Percentiles rank a stretch among this genome's conserved stretches.
These are phyloP conservation scores for Volucella zonaria DNA, from an alignment of 2,888 invertebrate species.

Conservation along the genomic window DNA sequence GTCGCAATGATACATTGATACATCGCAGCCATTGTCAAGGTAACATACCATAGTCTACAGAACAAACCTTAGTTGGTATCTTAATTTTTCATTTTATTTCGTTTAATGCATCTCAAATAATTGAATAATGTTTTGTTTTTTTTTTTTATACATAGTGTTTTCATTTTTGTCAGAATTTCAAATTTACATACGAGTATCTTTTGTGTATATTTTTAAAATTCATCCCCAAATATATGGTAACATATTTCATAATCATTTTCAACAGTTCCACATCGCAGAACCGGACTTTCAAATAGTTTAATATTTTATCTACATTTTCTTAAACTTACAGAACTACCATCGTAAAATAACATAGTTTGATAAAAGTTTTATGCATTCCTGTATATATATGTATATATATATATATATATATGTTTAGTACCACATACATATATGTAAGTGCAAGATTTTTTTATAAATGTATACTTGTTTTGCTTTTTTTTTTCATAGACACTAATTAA, in stretches of 20 bases:
- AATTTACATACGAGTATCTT: slow-evolving; percentile 67
- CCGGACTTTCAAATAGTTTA: slow-evolving; percentile 61
- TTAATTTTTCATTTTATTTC: slow-evolving; percentile 69
- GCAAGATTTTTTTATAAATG: slow-evolving; percentile 64
- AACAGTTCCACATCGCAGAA: slow-evolving; percentile 53
- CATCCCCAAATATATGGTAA: slow-evolving; percentile 45
- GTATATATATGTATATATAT: slow-evolving; percentile 30
- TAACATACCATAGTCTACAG: neutral
- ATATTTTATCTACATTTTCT: slow-evolving; percentile 47
- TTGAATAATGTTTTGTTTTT: slow-evolving; percentile 48
- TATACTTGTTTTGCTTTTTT: slow-evolving; percentile 48
- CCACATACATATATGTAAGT: slow-evolving; percentile 49
- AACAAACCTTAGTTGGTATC: neutral
- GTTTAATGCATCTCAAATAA: slow-evolving; percentile 66
- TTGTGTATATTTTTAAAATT: slow-evolving; percentile 56
- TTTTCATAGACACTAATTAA: slow-evolving; percentile 53
- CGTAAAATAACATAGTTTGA: slow-evolving; percentile 62
- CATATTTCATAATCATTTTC: slow-evolving; percentile 37
- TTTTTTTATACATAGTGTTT: slow-evolving; percentile 56
- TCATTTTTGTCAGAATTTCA: slow-evolving; percentile 61
- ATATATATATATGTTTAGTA: neutral
- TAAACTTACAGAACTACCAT: slow-evolving; percentile 53
- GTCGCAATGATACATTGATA: too few species aligned
- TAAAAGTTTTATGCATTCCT: slow-evolving; percentile 45
- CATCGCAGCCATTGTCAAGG: too few species aligned